Percentiles rank a stretch among this genome's conserved stretches.
Evolutionary conservation across 1,140 invertebrate genomes (phyloP).

Genomic region (Heliconius nattereri): DNA sequence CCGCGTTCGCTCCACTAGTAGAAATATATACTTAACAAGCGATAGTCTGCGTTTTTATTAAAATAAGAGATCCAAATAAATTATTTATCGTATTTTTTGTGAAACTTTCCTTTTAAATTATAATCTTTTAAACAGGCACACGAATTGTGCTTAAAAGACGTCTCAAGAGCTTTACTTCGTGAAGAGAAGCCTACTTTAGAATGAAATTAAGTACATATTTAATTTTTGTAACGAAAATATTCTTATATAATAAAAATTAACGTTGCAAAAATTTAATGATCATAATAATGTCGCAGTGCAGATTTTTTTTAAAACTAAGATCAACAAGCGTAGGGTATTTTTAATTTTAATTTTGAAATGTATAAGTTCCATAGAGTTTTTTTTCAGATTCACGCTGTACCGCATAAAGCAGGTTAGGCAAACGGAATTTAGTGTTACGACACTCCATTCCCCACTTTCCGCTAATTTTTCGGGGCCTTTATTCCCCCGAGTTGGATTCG

Average conservation of each 20-base stretch:
- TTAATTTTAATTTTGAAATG: background rate
- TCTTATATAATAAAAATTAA: background rate
- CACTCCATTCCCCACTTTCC: no score
- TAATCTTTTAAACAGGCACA: background rate
- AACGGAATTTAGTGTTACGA: no score
- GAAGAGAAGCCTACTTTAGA: background rate
- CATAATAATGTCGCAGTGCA: background rate
- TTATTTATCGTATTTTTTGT: no score
- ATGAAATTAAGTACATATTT: background rate
- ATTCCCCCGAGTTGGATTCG: no score
- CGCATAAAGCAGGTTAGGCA: background rate
- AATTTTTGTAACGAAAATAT: background rate
- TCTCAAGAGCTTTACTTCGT: constrained; percentile 7
- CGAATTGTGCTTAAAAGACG: background rate
- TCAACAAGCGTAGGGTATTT: background rate
- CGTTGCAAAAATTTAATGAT: constrained; percentile 1
- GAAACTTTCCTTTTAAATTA: background rate
- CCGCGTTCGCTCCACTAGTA: no score
- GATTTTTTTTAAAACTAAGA: background rate
- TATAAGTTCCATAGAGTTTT: background rate
- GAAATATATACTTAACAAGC: no score
- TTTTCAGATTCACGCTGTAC: no score
- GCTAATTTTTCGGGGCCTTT: no score
- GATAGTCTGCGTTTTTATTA: no score
- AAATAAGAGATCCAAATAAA: no score